Evolutionary conservation across 2,113 vertebrate genomes (phyloP), one percentile per base, ranked within the genome.

Genomic region (Vimba vimba): DNA sequence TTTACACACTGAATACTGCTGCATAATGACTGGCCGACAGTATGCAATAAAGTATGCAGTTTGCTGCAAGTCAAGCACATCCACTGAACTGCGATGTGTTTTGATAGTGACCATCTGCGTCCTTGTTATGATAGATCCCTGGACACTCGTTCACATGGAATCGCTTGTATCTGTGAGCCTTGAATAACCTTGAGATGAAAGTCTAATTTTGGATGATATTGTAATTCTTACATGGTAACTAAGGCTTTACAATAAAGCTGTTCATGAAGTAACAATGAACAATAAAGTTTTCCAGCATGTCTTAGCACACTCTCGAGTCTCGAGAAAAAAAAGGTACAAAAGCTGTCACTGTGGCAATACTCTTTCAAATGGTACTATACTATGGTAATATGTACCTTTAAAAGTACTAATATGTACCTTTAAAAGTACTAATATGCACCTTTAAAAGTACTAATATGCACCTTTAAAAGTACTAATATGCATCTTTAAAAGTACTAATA

Each of bases 61-160:
- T 13, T 50, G 47, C 47, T 50, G 12, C 47, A 15, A 50, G 47
- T 50, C n/a, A 15, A 75, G 4, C 45, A 33, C 33, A 30, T 9
- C 30, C 50, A 33, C 30, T 36, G 27, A 36, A 23, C 27, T 78
- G 50, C 6, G 47, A 23, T 69, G 9, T 39, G 68, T 39, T 19
- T 71, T 78, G 11, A 33, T 12, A 59, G 30, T 79, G 55, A 17
- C 76, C 76, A 39, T 79, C 76, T 79, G 76, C 76, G 59, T 39
- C 52, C 17, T 57, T 79, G 52, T 33, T 23, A n/a, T 59, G 23
- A 59, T 13, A 59, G 55, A 79, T 79, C 76, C 33, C 76, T 60
- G 55, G 21, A 60, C 55, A 60, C 33, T 79, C 76, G 33, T 39
- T 78, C 23, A 11, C 75, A 78, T 36, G 50, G 19, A 52, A 21